Evolutionary conservation across 2,797 vertebrate species (phyloP).

Genomic region (Cynodonichthys magdalenae): DNA sequence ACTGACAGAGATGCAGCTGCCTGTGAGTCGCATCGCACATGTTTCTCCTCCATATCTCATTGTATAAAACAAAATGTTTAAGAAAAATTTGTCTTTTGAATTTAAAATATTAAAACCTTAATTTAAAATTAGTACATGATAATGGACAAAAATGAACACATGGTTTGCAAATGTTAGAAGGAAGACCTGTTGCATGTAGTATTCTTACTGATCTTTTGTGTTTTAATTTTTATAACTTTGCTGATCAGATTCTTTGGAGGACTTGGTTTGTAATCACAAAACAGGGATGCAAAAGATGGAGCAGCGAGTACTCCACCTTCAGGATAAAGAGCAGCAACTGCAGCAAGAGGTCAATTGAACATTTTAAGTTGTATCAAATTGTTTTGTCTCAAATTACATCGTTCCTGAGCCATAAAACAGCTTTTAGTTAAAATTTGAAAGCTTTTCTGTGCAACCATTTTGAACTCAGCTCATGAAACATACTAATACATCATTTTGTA

Average conservation of each 20-base stretch:
- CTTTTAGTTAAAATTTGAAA: no score
- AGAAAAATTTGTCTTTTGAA: neutral
- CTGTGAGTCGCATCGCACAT: slow-evolving; percentile 70
- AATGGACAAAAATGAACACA: neutral
- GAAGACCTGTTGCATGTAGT: neutral
- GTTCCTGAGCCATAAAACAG: neutral
- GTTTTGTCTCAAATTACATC: neutral
- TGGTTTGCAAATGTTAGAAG: no score
- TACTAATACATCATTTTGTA: neutral
- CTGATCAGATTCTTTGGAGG: slow-evolving; percentile 73
- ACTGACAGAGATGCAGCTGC: slow-evolving; percentile 79
- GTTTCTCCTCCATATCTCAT: neutral
- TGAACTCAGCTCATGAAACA: neutral
- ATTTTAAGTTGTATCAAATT: neutral
- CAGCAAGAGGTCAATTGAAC: slow-evolving; percentile 79
- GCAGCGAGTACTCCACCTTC: slow-evolving; percentile 70
- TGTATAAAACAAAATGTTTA: neutral
- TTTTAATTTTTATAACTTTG: neutral
- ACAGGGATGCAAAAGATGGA: slow-evolving; percentile 72
- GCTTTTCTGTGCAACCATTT: neutral
- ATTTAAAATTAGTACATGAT: neutral
- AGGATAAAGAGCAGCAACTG: slow-evolving; percentile 79
- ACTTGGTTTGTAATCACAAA: slow-evolving; percentile 78
- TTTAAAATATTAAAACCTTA: neutral
- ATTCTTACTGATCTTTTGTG: neutral